Conservation (phyloP, 2,113 vertebrate species). For the Thomomys bottae region DNA sequence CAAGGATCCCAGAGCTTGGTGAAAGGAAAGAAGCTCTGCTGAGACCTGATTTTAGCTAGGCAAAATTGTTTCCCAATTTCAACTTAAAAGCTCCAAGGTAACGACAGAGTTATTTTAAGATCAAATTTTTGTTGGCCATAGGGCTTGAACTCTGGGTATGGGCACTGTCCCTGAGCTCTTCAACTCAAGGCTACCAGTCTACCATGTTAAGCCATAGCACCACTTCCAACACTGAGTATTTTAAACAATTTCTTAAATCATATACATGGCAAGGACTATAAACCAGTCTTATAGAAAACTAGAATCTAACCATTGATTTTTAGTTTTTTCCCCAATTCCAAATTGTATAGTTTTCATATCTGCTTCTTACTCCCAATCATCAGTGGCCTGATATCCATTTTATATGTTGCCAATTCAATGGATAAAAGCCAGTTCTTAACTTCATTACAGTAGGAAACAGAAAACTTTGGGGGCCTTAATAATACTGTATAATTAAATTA, state of each 20-base stretch:
- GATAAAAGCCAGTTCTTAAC: constrained; percentile 39
- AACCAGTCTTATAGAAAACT: neutral
- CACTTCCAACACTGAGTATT: no score
- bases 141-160: no score
- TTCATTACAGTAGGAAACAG: constrained; percentile 79
- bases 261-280: neutral
- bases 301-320: neutral
- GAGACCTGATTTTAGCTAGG: neutral
- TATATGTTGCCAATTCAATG: neutral
- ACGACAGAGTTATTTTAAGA: neutral
- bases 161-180: no score
- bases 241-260: no score
- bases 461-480: constrained; percentile 68
- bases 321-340: neutral
- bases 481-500: constrained; percentile 64
- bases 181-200: no score
- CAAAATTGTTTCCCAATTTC: neutral
- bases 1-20: neutral
- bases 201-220: no score
- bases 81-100: neutral
- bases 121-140: no score
- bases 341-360: constrained; percentile 70
- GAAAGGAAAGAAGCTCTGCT: neutral
- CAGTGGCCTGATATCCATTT: constrained; percentile 73
- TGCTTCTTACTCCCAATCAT: constrained; percentile 11